phyloP scores from a whole-genome alignment of 1,140 invertebrate genomes.

The Diorhabda carinulata region DNA sequence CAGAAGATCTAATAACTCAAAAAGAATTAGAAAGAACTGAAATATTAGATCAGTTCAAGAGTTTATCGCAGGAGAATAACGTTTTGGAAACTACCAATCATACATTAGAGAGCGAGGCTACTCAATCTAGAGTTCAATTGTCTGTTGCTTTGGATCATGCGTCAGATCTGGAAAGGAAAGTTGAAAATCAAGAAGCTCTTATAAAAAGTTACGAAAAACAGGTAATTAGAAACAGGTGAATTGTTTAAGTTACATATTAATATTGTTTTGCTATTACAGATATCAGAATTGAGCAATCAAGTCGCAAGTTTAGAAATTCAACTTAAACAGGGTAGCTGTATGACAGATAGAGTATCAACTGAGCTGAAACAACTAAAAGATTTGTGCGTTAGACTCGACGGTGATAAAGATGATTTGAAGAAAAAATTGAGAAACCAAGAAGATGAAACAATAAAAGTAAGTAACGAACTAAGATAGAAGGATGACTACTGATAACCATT shows the following conservation, averaged over 20 bases:
- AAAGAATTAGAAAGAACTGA: conserved; percentile 69
- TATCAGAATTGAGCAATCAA: conserved; percentile 52
- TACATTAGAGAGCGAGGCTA: conserved; percentile 65
- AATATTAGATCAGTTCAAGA: conserved; percentile 68
- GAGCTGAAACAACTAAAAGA: conserved; percentile 52
- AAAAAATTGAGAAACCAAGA: conserved; percentile 48
- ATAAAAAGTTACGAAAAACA: conserved; percentile 55
- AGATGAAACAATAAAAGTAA: conserved; percentile 46
- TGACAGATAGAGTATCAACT: conserved; percentile 45
- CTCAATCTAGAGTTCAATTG: conserved; percentile 56
- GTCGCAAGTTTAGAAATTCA: conserved; percentile 54
- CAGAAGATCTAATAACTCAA: conserved; percentile 62
- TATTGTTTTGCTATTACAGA: conserved; percentile 40
- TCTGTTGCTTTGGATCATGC: conserved; percentile 53
- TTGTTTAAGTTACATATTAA: background rate
- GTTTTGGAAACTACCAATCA: conserved; percentile 69
- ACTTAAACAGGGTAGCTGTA: conserved; percentile 47
- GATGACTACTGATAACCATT: too few relatives aligned
- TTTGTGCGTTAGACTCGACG: conserved; percentile 54
- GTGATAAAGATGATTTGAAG: conserved; percentile 51
- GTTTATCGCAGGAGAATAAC: conserved; percentile 65
- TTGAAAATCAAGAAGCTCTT: conserved; percentile 52
- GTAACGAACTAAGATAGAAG: background rate
- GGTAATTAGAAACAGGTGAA: conserved; percentile 38
- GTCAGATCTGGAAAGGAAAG: conserved; percentile 52